Percentiles rank a stretch among this genome's conserved stretches.
Conservation (phyloP, 2,113 vertebrate species). For the Pteruthius melanotis region DNA sequence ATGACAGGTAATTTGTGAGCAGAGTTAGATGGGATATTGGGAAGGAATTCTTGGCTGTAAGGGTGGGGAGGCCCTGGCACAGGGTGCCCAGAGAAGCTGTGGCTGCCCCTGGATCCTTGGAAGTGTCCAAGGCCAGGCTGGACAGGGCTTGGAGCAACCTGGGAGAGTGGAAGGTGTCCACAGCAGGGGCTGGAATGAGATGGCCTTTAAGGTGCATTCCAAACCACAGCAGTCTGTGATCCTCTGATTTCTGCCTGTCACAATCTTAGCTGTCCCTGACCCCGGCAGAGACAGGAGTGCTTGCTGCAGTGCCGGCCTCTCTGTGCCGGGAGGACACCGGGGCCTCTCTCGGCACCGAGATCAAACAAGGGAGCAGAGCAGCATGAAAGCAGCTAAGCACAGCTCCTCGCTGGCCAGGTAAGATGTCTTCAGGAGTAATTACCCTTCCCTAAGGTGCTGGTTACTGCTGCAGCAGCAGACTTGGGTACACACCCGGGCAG, state of each 20-base stretch:
- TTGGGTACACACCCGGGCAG: neutral
- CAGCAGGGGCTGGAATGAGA: neutral
- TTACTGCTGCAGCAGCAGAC: slow-evolving; percentile 13
- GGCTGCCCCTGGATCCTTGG: neutral
- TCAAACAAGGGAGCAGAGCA: neutral
- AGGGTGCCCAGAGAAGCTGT: neutral
- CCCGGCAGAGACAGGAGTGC: neutral
- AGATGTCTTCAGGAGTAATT: slow-evolving; percentile 4
- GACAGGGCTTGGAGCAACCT: fast-evolving
- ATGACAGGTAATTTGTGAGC: neutral
- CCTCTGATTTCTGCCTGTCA: neutral
- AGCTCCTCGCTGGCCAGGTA: neutral
- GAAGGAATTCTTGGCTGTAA: neutral
- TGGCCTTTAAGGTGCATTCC: neutral
- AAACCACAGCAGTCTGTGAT: neutral
- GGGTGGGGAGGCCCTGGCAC: neutral
- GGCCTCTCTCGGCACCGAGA: fast-evolving
- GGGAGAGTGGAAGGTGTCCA: neutral
- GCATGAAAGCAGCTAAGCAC: neutral
- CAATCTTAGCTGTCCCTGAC: neutral
- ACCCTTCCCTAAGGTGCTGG: slow-evolving; percentile 50
- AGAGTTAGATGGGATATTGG: neutral
- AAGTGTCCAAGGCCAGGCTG: fast-evolving
- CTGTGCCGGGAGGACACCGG: neutral
- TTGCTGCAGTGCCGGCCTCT: no score